Conservation (phyloP, 2,888 invertebrate genomes). For the Eugnorisma glareosa region DNA sequence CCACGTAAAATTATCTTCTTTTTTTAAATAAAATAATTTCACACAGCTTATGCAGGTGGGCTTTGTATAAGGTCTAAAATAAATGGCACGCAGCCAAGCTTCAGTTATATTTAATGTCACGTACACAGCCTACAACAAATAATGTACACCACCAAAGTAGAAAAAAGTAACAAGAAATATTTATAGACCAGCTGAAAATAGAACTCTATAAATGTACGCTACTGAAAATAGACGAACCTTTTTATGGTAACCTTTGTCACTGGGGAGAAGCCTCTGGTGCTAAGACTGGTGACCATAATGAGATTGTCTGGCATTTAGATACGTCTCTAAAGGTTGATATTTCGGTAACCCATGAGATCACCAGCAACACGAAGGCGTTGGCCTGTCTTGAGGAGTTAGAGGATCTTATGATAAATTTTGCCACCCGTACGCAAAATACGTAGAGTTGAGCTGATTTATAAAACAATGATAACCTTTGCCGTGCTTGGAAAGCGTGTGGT, state of each 20-base stretch:
- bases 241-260: conserved; percentile 1
- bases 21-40: conserved; percentile 8
- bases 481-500: not conserved
- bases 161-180: conserved; percentile 16
- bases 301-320: not conserved
- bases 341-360: not conserved
- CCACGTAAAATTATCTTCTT: too few relatives aligned
- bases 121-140: conserved; percentile 28
- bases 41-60: conserved; percentile 5
- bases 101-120: conserved; percentile 25
- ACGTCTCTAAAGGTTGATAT: not conserved
- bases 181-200: conserved; percentile 26
- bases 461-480: not conserved
- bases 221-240: conserved; percentile 24
- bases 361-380: not conserved
- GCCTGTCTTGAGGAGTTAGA: not conserved
- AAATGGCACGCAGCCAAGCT: conserved; percentile 38
- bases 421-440: not conserved
- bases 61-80: conserved; percentile 29
- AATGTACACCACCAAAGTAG: conserved; percentile 12
- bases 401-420: not conserved
- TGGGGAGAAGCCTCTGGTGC: not conserved
- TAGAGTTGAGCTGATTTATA: not conserved
- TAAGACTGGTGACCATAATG: not conserved
- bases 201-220: conserved; percentile 15